Conservation (phyloP, 2,113 vertebrate genomes). For the Drymodes brunneopygia region DNA sequence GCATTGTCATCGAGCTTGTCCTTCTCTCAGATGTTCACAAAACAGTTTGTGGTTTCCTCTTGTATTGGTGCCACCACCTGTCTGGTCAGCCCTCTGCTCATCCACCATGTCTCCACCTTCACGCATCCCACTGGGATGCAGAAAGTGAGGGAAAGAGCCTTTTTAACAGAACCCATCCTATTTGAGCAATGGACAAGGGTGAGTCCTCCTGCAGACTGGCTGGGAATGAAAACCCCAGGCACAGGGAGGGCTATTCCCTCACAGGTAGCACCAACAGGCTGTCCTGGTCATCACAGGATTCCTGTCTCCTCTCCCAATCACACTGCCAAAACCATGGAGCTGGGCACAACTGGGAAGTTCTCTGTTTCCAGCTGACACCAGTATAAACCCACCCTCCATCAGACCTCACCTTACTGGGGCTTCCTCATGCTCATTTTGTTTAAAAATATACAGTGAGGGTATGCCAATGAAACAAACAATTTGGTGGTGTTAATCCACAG, state of each 20-base stretch:
- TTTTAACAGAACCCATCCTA: neutral
- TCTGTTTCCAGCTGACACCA: neutral
- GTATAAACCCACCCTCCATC: neutral
- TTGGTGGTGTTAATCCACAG: slow-evolving; percentile 57
- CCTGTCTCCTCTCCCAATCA: neutral
- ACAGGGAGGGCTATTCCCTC: neutral
- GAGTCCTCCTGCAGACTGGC: neutral
- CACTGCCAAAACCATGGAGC: fast-evolving
- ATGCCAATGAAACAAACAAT: slow-evolving; percentile 24
- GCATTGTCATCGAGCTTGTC: fast-evolving
- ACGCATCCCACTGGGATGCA: fast-evolving
- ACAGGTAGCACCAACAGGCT: fast-evolving
- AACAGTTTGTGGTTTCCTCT: neutral
- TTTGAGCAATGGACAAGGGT: fast-evolving
- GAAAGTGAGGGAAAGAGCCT: neutral
- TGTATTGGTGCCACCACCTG: fast-evolving
- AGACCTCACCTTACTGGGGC: neutral
- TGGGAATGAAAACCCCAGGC: neutral
- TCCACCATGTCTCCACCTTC: neutral
- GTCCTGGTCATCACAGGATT: neutral
- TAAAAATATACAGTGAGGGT: neutral
- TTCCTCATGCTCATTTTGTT: neutral
- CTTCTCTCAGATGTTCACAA: neutral
- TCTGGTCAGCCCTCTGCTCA: neutral
- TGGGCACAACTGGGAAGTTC: neutral